Conservation (phyloP, 2,888 invertebrate species). For the Tenthredo amoena region DNA sequence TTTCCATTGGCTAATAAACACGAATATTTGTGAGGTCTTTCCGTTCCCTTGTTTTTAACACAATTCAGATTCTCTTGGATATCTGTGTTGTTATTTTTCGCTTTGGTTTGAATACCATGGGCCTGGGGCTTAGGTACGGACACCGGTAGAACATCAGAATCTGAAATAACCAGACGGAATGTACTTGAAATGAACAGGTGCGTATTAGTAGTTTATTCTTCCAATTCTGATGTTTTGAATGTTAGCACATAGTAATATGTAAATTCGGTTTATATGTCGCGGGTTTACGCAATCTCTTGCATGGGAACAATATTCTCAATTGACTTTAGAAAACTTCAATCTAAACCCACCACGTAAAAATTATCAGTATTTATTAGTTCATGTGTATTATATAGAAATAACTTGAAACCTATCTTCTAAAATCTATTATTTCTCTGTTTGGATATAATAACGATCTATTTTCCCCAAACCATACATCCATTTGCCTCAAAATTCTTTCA, state of each 20-base stretch:
- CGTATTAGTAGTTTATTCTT: slow-evolving; percentile 56
- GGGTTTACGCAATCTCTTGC: not conserved
- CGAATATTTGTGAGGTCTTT: not conserved
- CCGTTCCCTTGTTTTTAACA: not conserved
- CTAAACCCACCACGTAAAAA: slow-evolving; percentile 31
- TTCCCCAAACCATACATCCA: not conserved
- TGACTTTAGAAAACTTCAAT: not conserved
- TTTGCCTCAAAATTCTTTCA: not conserved
- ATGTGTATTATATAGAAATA: slow-evolving; percentile 4
- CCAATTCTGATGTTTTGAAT: slow-evolving; percentile 32
- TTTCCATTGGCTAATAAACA: not conserved
- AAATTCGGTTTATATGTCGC: not conserved
- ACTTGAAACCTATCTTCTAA: not conserved
- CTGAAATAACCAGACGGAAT: slow-evolving; percentile 52
- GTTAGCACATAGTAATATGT: slow-evolving; percentile 25
- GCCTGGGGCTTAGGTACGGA: slow-evolving; percentile 69
- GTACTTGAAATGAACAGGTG: slow-evolving; percentile 58
- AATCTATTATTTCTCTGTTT: slow-evolving; percentile 7
- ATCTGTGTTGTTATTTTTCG: slow-evolving; percentile 64
- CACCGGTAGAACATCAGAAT: slow-evolving; percentile 56
- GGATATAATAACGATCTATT: not conserved
- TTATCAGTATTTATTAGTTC: not conserved
- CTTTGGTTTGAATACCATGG: slow-evolving; percentile 70
- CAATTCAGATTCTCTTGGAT: slow-evolving; percentile 28
- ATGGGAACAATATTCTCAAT: not conserved